These are phyloP conservation scores for Pteronotus mesoamericanus DNA, from an alignment of 2,797 vertebrate genomes.

Conservation along the genomic window DNA sequence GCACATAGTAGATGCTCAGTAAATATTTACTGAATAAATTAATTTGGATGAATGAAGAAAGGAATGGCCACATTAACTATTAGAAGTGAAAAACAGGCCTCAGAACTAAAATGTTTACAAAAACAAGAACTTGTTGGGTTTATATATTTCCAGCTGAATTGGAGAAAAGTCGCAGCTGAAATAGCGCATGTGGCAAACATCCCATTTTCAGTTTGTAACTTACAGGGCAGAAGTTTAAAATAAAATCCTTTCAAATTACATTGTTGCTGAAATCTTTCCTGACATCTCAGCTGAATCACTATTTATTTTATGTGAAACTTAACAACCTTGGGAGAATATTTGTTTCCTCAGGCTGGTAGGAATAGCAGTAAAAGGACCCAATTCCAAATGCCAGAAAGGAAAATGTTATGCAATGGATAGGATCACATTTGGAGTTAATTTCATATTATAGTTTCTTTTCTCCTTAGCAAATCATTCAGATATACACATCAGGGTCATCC, in stretches of 20 bases:
- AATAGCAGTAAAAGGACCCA: not conserved
- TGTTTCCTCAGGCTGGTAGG: slow-evolving; percentile 59
- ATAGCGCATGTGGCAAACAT: not conserved
- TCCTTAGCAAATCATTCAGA: not conserved
- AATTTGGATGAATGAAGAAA: not conserved
- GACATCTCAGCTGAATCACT: slow-evolving; percentile 55
- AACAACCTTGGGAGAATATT: slow-evolving; percentile 45
- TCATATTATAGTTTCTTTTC: slow-evolving; percentile 7
- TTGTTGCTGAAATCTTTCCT: not conserved
- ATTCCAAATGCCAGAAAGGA: slow-evolving; percentile 1
- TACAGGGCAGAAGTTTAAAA: slow-evolving; percentile 24
- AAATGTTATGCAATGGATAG: not conserved
- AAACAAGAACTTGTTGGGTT: not conserved
- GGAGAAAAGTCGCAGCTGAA: slow-evolving; percentile 18
- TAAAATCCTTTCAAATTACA: slow-evolving; percentile 42
- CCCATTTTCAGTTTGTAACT: not conserved
- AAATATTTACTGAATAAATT: not conserved
- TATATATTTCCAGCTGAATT: not conserved
- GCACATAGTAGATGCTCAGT: not conserved
- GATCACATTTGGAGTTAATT: not conserved
- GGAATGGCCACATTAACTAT: not conserved
- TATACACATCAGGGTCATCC: not conserved
- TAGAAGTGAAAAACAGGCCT: not conserved
- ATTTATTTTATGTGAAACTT: slow-evolving; percentile 52
- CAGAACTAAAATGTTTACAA: slow-evolving; percentile 25